A percentile compares a stretch with the other conserved stretches of the same genome.
Conservation (phyloP, 2,113 vertebrate species). For the Amphiprion ocellaris region DNA sequence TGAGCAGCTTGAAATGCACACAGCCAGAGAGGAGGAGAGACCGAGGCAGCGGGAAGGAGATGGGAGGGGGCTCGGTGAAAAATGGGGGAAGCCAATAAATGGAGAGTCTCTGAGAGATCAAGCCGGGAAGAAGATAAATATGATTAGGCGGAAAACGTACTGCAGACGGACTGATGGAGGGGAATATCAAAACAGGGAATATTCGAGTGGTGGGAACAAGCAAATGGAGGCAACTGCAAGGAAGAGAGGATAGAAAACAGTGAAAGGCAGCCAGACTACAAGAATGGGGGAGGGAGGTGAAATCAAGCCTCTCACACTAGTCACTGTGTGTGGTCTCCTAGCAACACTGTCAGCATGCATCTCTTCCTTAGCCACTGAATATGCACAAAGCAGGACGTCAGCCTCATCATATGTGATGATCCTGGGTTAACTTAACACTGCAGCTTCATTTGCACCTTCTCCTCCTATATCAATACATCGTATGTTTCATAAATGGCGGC, state of each 20-base stretch:
- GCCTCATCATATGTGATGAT: constrained; percentile 57
- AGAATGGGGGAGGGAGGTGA: constrained; percentile 82
- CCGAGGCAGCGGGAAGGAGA: constrained; percentile 41
- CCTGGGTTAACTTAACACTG: constrained; percentile 41
- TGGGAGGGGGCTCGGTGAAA: constrained; percentile 43
- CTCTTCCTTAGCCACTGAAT: constrained; percentile 75
- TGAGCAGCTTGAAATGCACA: constrained; percentile 55
- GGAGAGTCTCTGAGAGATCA: constrained; percentile 45
- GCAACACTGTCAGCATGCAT: constrained; percentile 86
- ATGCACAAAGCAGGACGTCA: constrained; percentile 78
- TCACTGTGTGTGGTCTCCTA: constrained; percentile 87
- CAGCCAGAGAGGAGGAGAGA: constrained; percentile 48
- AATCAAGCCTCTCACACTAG: constrained; percentile 83
- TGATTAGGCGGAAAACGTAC: constrained; percentile 40
- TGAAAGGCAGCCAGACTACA: constrained; percentile 70
- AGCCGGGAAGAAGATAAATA: constrained; percentile 47
- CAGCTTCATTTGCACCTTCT: constrained; percentile 32
- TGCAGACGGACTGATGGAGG: constrained; percentile 23
- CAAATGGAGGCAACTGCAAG: constrained; percentile 68
- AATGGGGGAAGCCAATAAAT: constrained; percentile 54
- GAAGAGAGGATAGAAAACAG: constrained; percentile 58
- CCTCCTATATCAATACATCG: neutral
- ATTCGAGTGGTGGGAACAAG: constrained; percentile 40
- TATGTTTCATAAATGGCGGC: constrained; percentile 13
- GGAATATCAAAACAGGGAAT: constrained; percentile 23